Base-by-base conservation (phyloP, 2,113 vertebrate species). In the Anguilla rostrata region DNA sequence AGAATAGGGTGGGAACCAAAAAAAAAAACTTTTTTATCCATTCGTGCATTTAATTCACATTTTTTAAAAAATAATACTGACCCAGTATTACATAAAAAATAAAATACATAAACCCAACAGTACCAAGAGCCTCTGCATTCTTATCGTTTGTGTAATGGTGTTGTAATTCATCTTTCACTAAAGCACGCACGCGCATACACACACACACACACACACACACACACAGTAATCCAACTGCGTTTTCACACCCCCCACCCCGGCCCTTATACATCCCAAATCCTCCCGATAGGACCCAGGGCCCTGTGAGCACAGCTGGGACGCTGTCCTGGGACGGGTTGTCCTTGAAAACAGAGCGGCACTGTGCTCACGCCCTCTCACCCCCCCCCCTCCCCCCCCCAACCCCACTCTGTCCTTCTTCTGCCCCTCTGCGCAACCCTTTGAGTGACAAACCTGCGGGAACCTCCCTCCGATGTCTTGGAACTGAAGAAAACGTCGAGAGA, bases 401-500 rank as follows among this genome's bases (percentile, higher is more conserved):
- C 29, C n/a, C 15, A 40, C 16, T 41, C 12, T 41, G 20, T 29
- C 41, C 46, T 0, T 20, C 60, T 26, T 66, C 60, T 66, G 26
- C 4, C 60, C 60, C 22, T 66, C 60, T 66, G 26, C 81, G 0
- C 81, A 12, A 2, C n/a, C 49, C 49, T 20, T 20, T 78, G 39
- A 46, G 29, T 15, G 40, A 92, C 89, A 90, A 92, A 89, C 90
- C 90, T 92, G 90, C 89, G 89, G 82, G 88, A 91, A 91, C 91
- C 91, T 90, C 89, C 40, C 87, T 92, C 91, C 88, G 43, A 87
- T 86, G 89, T 89, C 89, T 89, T 91, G 88, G 91, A 92, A 92
- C 91, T 91, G 88, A 89, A 88, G 88, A 89, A 91, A 88, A 92
- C 90, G 91, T 86, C 87, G 88, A 91, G 91, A 91, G 87, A 90